phyloP scores from a whole-genome alignment of 2,888 invertebrate genomes.

The Priocnemis perturbator region DNA sequence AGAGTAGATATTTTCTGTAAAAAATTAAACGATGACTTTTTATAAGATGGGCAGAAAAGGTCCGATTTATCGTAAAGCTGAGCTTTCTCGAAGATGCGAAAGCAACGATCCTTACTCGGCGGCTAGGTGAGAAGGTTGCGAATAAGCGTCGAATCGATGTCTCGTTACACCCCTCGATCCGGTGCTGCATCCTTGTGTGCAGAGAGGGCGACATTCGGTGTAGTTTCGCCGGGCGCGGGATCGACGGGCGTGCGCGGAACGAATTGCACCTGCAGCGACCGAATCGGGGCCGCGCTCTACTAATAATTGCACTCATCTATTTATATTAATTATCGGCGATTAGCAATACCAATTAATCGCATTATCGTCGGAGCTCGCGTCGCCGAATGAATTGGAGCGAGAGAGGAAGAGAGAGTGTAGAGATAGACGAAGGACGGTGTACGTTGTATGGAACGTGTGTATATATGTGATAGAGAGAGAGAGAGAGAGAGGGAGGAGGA shows the following conservation, averaged over 20 bases:
- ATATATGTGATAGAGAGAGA: not conserved
- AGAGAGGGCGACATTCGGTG: too few relatives aligned
- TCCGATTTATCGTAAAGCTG: too few relatives aligned
- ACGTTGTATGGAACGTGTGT: not conserved
- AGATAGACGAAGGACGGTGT: too few relatives aligned
- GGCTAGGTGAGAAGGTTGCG: too few relatives aligned
- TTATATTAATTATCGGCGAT: conserved; percentile 75
- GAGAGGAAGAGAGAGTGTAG: conserved; percentile 14
- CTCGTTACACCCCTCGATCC: too few relatives aligned
- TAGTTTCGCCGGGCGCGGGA: conserved; percentile 16
- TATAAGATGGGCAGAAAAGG: too few relatives aligned
- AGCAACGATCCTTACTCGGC: too few relatives aligned
- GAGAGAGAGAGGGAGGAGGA: conserved; percentile 4
- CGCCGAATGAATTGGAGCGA: conserved; percentile 16
- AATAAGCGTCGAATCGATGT: too few relatives aligned
- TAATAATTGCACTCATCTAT: conserved; percentile 73
- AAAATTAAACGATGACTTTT: too few relatives aligned
- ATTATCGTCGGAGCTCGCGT: conserved; percentile 66
- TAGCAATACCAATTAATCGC: conserved; percentile 74
- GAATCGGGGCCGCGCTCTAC: conserved; percentile 58
- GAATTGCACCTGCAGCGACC: conserved; percentile 48
- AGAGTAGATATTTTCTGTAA: too few relatives aligned
- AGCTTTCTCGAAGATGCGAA: too few relatives aligned
- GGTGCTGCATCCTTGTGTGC: too few relatives aligned
- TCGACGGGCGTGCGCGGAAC: conserved; percentile 38